Conservation (phyloP, 64 coral and sea anemone species). For the Montipora cactus region DNA sequence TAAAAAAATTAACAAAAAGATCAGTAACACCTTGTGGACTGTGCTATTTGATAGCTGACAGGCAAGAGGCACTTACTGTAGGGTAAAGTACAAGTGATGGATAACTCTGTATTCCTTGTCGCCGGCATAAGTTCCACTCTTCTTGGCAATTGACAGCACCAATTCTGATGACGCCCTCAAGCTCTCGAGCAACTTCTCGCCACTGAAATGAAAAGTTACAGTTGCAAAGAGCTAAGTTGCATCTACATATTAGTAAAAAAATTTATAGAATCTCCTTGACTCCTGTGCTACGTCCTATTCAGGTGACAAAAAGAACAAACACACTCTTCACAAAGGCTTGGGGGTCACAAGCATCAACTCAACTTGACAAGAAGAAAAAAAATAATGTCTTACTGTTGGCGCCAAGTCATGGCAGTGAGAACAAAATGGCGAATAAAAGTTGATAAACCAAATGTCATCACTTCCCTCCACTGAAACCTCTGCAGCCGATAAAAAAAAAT, state of each 20-base stretch:
- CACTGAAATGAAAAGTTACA: conserved; percentile 61
- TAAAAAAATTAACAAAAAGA: neutral
- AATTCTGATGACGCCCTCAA: conserved; percentile 97
- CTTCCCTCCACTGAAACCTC: conserved; percentile 94
- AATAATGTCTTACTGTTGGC: conserved; percentile 82
- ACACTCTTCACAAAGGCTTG: neutral
- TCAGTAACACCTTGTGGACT: neutral
- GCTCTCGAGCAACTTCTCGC: conserved; percentile 93
- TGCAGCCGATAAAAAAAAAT: conserved; percentile 11
- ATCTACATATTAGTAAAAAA: neutral
- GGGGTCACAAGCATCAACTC: neutral
- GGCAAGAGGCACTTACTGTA: conserved; percentile 65
- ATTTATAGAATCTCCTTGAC: too few relatives aligned
- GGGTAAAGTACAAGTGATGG: conserved; percentile 93
- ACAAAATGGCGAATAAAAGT: conserved; percentile 98
- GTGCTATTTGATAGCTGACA: too few relatives aligned
- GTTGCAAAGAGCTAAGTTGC: too few relatives aligned
- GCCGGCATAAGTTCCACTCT: conserved; percentile 93
- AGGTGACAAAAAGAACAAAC: too few relatives aligned
- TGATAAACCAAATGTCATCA: conserved; percentile 99
- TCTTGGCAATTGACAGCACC: conserved; percentile 99
- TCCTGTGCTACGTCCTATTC: too few relatives aligned
- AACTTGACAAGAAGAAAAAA: neutral
- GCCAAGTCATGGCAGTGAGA: conserved; percentile 99
- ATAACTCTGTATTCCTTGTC: conserved; percentile 93